Percentiles rank a stretch among this genome's conserved stretches.
Evolutionary conservation across 2,797 vertebrate species (phyloP).

Genomic region (Mareca strepera): DNA sequence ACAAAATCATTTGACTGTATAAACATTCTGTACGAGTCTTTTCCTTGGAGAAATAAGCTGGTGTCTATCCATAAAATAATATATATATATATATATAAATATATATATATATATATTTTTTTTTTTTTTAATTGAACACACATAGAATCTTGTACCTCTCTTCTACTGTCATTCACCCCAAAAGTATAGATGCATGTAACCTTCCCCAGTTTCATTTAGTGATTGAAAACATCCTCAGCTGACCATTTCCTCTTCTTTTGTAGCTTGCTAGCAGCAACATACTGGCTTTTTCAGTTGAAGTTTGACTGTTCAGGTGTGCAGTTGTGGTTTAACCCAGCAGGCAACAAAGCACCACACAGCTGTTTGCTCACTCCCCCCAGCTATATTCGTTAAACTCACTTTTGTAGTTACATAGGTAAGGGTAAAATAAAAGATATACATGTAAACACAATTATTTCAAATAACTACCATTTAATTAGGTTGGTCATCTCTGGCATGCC

Average conservation of each 20-base stretch:
- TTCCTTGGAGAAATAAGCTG: background rate
- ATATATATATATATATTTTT: too few species aligned
- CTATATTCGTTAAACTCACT: background rate
- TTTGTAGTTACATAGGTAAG: background rate
- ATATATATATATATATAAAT: too few species aligned
- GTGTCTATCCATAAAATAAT: background rate
- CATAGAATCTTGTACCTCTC: background rate
- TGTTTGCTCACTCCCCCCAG: too few species aligned
- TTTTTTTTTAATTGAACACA: background rate
- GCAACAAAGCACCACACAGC: too few species aligned
- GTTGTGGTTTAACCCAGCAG: too few species aligned
- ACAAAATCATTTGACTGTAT: background rate
- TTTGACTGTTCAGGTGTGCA: background rate
- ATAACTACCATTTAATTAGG: background rate
- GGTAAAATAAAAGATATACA: background rate
- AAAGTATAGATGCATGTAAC: background rate
- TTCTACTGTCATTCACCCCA: too few species aligned
- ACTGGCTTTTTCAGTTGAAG: background rate
- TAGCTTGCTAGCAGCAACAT: background rate
- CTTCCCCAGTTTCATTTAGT: background rate
- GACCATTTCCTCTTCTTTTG: background rate
- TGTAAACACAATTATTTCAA: background rate
- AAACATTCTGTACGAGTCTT: background rate
- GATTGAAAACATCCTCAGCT: background rate
- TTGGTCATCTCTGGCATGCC: background rate